Evolutionary conservation across 1,140 invertebrate species (phyloP).

Genomic region (Batillaria attramentaria): DNA sequence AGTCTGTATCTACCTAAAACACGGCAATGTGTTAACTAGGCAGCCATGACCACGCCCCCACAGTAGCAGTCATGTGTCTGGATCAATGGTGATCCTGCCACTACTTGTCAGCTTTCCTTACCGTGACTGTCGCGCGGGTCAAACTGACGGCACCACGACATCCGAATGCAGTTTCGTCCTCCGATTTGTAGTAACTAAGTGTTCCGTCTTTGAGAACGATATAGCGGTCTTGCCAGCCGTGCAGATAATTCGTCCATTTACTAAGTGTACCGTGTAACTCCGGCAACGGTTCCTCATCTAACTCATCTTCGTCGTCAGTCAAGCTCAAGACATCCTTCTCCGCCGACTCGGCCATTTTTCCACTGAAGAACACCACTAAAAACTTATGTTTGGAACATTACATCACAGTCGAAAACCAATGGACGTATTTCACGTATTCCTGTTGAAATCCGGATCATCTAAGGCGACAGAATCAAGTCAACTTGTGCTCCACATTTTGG

Average conservation of each 20-base stretch:
- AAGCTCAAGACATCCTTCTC: constrained; percentile 66
- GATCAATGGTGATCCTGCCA: background rate
- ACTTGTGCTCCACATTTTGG: background rate
- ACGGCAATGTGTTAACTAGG: no score
- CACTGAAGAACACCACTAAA: background rate
- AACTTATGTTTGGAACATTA: background rate
- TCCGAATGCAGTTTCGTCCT: constrained; percentile 93
- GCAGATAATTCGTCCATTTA: constrained; percentile 99
- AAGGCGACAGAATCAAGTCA: background rate
- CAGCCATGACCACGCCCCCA: background rate
- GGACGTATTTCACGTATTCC: background rate
- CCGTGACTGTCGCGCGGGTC: constrained; percentile 93
- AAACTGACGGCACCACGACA: constrained; percentile 96
- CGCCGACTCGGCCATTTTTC: constrained; percentile 17
- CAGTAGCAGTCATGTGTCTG: background rate
- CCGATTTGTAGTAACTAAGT: constrained; percentile 97
- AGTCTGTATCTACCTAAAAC: no score
- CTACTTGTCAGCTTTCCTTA: constrained; percentile 71
- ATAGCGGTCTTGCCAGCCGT: constrained; percentile 98
- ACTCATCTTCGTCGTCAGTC: constrained; percentile 70
- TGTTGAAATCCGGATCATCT: no score
- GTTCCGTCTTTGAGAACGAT: constrained; percentile 97
- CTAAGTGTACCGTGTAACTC: constrained; percentile 76
- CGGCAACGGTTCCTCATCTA: constrained; percentile 64
- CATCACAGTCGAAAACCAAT: background rate